phyloP scores from a whole-genome alignment of 2,797 vertebrate species.

The Myotis myotis region DNA sequence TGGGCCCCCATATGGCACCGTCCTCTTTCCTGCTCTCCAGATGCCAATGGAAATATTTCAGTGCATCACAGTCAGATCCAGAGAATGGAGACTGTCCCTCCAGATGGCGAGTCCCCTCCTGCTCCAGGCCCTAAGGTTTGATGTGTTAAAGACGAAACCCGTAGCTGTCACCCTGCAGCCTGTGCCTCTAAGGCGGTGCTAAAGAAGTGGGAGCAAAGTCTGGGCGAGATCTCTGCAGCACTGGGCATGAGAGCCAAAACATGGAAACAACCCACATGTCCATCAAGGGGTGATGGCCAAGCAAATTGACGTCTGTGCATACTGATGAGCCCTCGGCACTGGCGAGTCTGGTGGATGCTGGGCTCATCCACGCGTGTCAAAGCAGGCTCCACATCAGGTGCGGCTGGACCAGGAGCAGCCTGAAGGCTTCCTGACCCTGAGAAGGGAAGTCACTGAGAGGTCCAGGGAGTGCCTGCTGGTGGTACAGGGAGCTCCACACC shows the following conservation, averaged over 20 bases:
- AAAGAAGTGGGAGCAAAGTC: not conserved
- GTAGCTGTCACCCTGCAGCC: not conserved
- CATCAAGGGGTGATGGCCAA: not conserved
- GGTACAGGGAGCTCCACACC: not conserved
- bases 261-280: not conserved
- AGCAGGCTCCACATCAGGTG: not conserved
- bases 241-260: not conserved
- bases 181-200: not conserved
- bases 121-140: slow-evolving; percentile 7
- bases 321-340: fast-evolving
- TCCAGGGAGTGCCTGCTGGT: not conserved
- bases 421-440: not conserved
- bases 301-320: not conserved
- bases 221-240: too few species aligned
- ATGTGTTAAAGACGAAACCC: not conserved
- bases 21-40: not conserved
- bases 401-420: not conserved
- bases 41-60: not conserved
- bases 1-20: not conserved
- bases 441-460: not conserved
- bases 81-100: slow-evolving; percentile 23
- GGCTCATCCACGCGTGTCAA: fast-evolving
- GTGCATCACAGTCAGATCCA: not conserved
- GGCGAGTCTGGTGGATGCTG: not conserved
- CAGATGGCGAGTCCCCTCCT: not conserved